These are phyloP conservation scores for Pelvicachromis taeniatus DNA, from an alignment of 2,113 vertebrate species.

Conservation along the genomic window DNA sequence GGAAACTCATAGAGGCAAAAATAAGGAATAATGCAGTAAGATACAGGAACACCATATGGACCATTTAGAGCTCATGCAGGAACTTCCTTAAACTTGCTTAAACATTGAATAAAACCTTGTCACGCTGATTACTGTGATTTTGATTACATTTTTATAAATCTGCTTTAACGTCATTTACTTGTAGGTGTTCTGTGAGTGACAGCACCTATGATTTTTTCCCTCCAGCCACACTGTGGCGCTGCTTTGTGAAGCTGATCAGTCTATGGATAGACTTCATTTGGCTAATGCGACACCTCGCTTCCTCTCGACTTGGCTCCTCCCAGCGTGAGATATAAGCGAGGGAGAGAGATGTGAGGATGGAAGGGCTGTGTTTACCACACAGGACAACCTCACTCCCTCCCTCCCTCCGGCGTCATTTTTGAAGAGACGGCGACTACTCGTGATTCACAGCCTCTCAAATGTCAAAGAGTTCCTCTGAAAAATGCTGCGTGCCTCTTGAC, in stretches of 20 bases:
- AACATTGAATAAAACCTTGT: not conserved
- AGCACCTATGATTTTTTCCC: not conserved
- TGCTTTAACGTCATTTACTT: not conserved
- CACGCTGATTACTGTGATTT: not conserved
- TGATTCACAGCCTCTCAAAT: not conserved
- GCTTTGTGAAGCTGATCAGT: not conserved
- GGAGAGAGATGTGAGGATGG: not conserved
- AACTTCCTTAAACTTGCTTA: not conserved
- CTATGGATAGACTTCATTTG: not conserved
- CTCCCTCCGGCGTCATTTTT: not conserved
- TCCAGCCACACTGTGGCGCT: slow-evolving; percentile 39
- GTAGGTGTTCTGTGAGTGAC: not conserved
- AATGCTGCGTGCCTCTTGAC: not conserved
- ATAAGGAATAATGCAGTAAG: not conserved
- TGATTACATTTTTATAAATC: not conserved
- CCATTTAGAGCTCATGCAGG: not conserved
- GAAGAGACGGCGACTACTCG: not conserved
- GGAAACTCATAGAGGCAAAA: slow-evolving; percentile 17
- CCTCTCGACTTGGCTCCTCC: not conserved
- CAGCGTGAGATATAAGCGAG: not conserved
- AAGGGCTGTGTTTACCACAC: not conserved
- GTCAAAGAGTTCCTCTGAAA: not conserved
- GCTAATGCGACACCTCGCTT: not conserved
- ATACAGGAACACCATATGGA: not conserved
- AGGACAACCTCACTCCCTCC: not conserved